A percentile compares a stretch with the other conserved stretches of the same genome.
These are phyloP conservation scores for Spongilla lacustris DNA, from an alignment of 37 sponge, comb jelly and placozoan species.

Conservation along the genomic window DNA sequence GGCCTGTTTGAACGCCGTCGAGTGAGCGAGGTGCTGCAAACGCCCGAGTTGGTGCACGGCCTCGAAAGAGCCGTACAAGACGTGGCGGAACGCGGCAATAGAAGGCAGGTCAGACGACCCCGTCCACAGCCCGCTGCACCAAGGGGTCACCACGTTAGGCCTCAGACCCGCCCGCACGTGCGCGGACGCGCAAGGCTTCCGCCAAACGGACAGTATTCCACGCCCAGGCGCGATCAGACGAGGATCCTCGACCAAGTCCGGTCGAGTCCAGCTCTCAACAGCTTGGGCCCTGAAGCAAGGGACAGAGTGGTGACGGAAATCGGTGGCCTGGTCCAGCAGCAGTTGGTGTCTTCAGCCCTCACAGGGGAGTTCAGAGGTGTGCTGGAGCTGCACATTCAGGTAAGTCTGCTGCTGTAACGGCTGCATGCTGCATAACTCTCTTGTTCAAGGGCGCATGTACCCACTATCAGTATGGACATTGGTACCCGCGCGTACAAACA, in stretches of 20 bases:
- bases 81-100: background rate
- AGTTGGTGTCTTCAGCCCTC: conserved; percentile 80
- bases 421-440: too few species aligned
- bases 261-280: conserved; percentile 63
- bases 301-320: conserved; percentile 83
- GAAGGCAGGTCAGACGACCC: background rate
- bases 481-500: too few species aligned
- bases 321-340: conserved; percentile 69
- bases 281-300: conserved; percentile 40
- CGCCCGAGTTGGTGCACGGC: conserved; percentile 5
- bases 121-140: background rate
- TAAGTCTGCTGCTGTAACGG: background rate
- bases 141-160: background rate
- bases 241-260: conserved; percentile 41
- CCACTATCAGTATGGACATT: too few species aligned
- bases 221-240: conserved; percentile 61
- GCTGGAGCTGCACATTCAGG: conserved; percentile 87
- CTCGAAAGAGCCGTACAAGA: background rate
- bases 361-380: conserved; percentile 84
- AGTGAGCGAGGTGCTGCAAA: conserved; percentile 36
- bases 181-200: background rate
- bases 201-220: conserved; percentile 39
- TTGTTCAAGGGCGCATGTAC: too few species aligned
- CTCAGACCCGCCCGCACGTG: background rate
- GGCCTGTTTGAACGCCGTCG: conserved; percentile 37